A percentile compares a stretch with the other conserved stretches of the same genome.
Evolutionary conservation across 2,113 vertebrate species (phyloP).

Genomic region (Coptodon bakossiorum): DNA sequence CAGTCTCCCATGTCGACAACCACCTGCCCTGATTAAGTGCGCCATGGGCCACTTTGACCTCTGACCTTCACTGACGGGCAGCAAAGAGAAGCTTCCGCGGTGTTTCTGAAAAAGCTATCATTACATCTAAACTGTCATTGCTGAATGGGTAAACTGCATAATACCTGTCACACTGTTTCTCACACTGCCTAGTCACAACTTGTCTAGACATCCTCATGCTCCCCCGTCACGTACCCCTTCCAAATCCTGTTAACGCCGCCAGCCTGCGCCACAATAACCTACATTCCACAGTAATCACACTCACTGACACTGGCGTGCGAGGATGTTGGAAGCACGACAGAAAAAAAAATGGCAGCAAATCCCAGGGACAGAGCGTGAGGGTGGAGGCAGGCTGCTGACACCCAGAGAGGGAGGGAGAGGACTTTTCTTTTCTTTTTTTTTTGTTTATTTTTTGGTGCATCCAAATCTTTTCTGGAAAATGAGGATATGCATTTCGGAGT

Average conservation of each 20-base stretch:
- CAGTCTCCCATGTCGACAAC: not conserved
- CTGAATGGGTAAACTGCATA: not conserved
- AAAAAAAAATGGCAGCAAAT: not conserved
- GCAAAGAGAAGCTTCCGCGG: not conserved
- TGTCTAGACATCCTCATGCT: constrained; percentile 46
- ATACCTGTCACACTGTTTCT: constrained; percentile 13
- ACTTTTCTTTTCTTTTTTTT: not conserved
- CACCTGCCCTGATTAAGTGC: not conserved
- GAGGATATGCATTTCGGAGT: constrained; percentile 33
- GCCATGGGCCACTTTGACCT: not conserved
- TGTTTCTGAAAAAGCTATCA: not conserved
- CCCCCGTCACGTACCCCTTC: constrained; percentile 19
- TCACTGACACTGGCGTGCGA: constrained; percentile 11
- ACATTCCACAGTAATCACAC: constrained; percentile 49
- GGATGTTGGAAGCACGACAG: not conserved
- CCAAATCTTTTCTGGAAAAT: constrained; percentile 45
- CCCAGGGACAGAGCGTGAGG: constrained; percentile 1
- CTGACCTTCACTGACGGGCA: not conserved
- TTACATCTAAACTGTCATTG: not conserved
- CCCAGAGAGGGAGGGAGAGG: not conserved
- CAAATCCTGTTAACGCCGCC: constrained; percentile 55
- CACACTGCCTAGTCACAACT: constrained; percentile 38
- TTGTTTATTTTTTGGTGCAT: not conserved
- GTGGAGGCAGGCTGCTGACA: constrained; percentile 9
- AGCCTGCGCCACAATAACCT: constrained; percentile 51